A percentile compares a stretch with the other conserved stretches of the same genome.
phyloP scores from a whole-genome alignment of 2,888 invertebrate genomes.

The Drosophila lutescens region DNA sequence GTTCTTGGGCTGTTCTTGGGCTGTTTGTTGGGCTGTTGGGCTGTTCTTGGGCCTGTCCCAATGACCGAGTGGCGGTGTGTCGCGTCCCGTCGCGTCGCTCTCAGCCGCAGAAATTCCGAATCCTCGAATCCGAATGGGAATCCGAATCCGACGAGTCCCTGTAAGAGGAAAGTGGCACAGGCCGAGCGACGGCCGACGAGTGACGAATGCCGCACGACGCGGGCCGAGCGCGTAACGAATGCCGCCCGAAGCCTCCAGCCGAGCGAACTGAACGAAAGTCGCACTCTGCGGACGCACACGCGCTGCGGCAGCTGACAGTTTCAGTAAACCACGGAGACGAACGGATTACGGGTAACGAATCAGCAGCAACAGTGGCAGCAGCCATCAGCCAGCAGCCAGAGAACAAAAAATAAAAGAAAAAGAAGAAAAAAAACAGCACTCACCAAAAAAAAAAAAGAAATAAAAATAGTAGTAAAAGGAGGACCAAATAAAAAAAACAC shows the following conservation, averaged over 20 bases:
- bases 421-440: not conserved
- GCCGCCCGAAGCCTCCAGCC: conserved; percentile 17
- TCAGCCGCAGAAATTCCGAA: conserved; percentile 9
- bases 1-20: not conserved
- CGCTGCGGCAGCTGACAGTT: conserved; percentile 83
- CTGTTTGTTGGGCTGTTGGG: not conserved
- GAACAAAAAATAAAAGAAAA: conserved; percentile 20
- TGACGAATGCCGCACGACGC: conserved; percentile 19
- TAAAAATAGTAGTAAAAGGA: not conserved
- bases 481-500: too few species aligned
- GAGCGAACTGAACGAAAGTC: conserved; percentile 80
- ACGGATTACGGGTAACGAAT: conserved; percentile 84
- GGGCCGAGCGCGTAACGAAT: conserved; percentile 16
- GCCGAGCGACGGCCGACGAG: conserved; percentile 16
- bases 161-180: conserved; percentile 58
- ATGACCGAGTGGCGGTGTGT: conserved; percentile 72
- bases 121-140: not conserved
- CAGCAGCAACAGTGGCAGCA: conserved; percentile 46
- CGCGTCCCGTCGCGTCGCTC: conserved; percentile 12
- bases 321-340: conserved; percentile 85
- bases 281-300: conserved; percentile 78
- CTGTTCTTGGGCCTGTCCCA: conserved; percentile 75
- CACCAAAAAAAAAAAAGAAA: conserved; percentile 10
- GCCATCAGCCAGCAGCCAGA: conserved; percentile 42
- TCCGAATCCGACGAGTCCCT: conserved; percentile 11